phyloP scores from a whole-genome alignment of 2,113 vertebrate species.

The Vulpes lagopus region DNA sequence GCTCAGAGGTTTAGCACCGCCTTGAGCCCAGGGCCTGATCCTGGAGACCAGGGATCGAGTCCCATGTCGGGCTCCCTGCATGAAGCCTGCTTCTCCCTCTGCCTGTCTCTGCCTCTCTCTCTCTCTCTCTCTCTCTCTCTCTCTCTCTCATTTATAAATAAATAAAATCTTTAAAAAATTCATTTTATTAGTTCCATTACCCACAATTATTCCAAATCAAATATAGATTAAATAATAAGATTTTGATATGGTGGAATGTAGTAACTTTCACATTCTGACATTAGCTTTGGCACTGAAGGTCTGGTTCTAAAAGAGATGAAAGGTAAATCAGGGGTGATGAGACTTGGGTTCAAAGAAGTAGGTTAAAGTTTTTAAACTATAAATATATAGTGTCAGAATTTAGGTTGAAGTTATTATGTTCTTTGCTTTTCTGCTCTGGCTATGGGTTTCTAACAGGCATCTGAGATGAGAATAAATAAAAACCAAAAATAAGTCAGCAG shows the following conservation, averaged over 20 bases:
- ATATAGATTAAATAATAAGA: not conserved
- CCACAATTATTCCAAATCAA: not conserved
- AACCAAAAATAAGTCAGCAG: not conserved
- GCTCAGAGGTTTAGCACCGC: no score
- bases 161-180: no score
- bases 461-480: slow-evolving; percentile 34
- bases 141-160: no score
- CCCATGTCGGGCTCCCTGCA: no score
- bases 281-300: not conserved
- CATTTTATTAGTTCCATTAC: not conserved
- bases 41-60: no score
- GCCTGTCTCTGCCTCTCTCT: no score
- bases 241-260: not conserved
- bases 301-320: not conserved
- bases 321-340: not conserved
- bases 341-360: not conserved
- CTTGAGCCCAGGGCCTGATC: no score
- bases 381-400: not conserved
- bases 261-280: not conserved
- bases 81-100: no score
- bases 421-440: slow-evolving; percentile 32
- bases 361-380: slow-evolving; percentile 11
- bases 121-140: no score
- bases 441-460: slow-evolving; percentile 26
- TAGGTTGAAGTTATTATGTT: not conserved